Evolutionary conservation across 23 tunicate species (phyloP).

Genomic region (Styela clava): DNA sequence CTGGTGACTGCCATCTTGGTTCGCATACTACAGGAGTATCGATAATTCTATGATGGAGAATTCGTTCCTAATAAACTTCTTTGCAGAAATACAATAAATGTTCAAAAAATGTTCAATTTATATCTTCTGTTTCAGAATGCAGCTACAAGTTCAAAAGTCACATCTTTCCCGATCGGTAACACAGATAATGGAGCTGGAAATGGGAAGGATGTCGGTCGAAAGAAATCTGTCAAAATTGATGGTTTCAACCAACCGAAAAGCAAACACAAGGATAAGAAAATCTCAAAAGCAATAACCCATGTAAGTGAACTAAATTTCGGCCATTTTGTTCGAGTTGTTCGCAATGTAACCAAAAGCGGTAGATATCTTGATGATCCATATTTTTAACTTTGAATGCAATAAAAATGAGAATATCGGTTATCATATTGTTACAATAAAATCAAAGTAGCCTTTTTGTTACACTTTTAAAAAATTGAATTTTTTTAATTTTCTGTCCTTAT

Average conservation of each 20-base stretch:
- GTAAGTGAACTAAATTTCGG: background rate
- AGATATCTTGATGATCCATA: background rate
- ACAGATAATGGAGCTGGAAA: background rate
- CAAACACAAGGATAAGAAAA: constrained; percentile 23
- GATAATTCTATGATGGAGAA: background rate
- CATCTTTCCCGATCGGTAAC: background rate
- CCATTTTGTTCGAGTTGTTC: no score
- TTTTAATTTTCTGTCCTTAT: no score
- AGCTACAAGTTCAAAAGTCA: background rate
- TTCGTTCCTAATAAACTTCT: background rate
- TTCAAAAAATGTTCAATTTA: background rate
- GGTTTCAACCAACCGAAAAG: constrained; percentile 10
- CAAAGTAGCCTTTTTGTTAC: no score
- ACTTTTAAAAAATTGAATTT: no score
- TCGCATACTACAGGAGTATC: background rate
- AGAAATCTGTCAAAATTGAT: constrained; percentile 26
- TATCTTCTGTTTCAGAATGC: constrained; percentile 4
- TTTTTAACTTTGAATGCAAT: no score
- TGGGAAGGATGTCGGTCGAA: constrained; percentile 15
- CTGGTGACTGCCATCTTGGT: no score
- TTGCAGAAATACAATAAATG: background rate
- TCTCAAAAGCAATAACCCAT: constrained; percentile 27
- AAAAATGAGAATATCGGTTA: no score
- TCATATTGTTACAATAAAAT: no score
- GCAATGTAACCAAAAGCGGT: no score